Percentiles rank a stretch among this genome's conserved stretches.
Conservation (phyloP, 2,113 vertebrate species). For the Gymnorhina tibicen region DNA sequence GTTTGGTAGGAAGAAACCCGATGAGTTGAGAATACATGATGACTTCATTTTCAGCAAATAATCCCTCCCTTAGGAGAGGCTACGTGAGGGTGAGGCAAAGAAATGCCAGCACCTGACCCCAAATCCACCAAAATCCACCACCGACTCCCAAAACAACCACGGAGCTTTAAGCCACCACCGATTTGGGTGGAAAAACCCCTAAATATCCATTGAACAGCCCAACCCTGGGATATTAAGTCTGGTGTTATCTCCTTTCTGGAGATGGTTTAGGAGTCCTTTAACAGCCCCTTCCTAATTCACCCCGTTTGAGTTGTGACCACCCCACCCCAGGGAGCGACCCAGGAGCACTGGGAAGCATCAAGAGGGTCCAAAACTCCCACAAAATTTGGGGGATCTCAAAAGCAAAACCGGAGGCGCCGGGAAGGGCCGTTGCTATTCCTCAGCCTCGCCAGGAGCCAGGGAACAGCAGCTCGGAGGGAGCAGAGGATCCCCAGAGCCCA, state of each 20-base stretch:
- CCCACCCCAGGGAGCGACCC: fast-evolving
- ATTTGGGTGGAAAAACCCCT: not conserved
- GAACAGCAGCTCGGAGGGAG: not conserved
- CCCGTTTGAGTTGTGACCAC: fast-evolving
- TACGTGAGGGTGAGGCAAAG: not conserved
- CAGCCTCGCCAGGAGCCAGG: too few relatives aligned
- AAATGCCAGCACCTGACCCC: not conserved
- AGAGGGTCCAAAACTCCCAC: not conserved
- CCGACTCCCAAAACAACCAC: fast-evolving
- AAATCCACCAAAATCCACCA: not conserved
- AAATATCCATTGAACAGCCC: not conserved
- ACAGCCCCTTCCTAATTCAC: not conserved
- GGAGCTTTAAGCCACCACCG: not conserved
- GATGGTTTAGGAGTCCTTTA: not conserved
- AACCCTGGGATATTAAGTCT: fast-evolving
- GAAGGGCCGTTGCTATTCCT: not conserved
- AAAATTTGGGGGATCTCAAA: not conserved
- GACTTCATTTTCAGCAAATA: not conserved
- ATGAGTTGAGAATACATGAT: not conserved
- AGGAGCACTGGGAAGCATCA: fast-evolving
- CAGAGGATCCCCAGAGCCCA: not conserved
- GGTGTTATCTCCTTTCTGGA: not conserved
- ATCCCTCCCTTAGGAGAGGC: not conserved
- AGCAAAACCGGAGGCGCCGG: not conserved
- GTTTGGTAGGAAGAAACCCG: not conserved